Conservation (phyloP, 1,140 invertebrate genomes). For the Gonatopus flavifemur region DNA sequence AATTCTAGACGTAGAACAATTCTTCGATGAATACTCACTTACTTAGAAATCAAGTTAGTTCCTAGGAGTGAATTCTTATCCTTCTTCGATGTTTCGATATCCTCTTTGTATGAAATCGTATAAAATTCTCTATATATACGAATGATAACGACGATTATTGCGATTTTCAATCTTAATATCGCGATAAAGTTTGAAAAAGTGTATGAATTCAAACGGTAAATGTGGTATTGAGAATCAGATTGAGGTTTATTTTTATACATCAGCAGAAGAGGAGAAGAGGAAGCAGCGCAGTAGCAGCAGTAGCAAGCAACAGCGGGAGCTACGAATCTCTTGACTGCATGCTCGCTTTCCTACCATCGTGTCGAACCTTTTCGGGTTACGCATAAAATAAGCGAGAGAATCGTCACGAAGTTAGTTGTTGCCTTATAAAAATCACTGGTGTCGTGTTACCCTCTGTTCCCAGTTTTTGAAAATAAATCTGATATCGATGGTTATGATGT, state of each 20-base stretch:
- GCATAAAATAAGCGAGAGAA: slow-evolving; percentile 31
- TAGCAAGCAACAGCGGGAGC: slow-evolving; percentile 9
- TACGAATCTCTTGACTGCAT: slow-evolving; percentile 19
- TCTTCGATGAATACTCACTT: no score
- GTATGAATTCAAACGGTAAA: no score
- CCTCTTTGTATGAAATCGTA: no score
- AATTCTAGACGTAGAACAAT: slow-evolving; percentile 17
- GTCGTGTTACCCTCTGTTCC: slow-evolving; percentile 41
- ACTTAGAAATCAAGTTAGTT: no score
- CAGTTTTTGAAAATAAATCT: not conserved
- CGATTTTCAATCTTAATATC: no score
- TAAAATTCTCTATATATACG: no score
- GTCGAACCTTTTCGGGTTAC: slow-evolving; percentile 55
- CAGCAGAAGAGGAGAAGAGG: slow-evolving; percentile 23
- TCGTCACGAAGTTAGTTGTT: no score
- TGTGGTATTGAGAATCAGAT: no score
- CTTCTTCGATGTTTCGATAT: no score
- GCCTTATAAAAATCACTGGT: slow-evolving; percentile 34
- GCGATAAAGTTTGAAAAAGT: no score
- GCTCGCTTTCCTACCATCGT: slow-evolving; percentile 9
- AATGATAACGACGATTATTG: no score
- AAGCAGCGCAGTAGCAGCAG: slow-evolving; percentile 13
- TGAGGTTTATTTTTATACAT: slow-evolving; percentile 53
- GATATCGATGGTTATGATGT: slow-evolving; percentile 7
- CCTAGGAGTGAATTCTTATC: no score